Evolutionary conservation across 2,113 vertebrate species (phyloP), one percentile per base, ranked within the genome.

Genomic region (Falcunculus frontatus): DNA sequence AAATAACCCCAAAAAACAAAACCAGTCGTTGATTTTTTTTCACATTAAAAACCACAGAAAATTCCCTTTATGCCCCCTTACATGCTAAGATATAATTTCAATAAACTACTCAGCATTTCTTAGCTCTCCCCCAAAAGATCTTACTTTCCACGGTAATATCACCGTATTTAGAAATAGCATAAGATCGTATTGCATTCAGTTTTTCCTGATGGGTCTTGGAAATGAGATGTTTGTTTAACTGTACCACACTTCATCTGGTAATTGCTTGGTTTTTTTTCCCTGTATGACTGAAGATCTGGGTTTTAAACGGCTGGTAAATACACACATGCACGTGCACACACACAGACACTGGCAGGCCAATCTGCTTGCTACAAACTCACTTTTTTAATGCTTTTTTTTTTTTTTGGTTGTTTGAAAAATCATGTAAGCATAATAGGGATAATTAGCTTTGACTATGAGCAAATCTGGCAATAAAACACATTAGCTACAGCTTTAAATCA

Each of bases 401-500:
- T 53, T 79, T 37, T 65, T 37, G 86, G 83, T 89, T 93, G 80
- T 90, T 93, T 84, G 50, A 92, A 95, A 96, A 95, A 95, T 92
- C 79, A 82, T 96, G 73, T 94, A 96, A 90, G 80, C 93, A 79
- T 97, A 96, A 96, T 96, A 95, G 93, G 90, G 86, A 85, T 97
- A 96, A 98, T 98, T 98, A 97, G 77, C 84, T 97, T 76, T 95
- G 77, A 96, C 89, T 96, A 73, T 95, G 95, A 98, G 89, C 89
- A 96, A 97, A 97, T 97, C 70, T 96, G 90, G 81, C 94, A 97
- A 74, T 97, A 96, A 97, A 97, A 75, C 79, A 96, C 84, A 94
- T 97, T 97, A 93, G 77, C 89, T 97, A 72, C 89, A 97, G 94
- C 80, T 95, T 97, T 97, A 97, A 98, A 96, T 97, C 92, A 97